Base-by-base conservation (phyloP, 2,797 vertebrate genomes). In the Avahi laniger region DNA sequence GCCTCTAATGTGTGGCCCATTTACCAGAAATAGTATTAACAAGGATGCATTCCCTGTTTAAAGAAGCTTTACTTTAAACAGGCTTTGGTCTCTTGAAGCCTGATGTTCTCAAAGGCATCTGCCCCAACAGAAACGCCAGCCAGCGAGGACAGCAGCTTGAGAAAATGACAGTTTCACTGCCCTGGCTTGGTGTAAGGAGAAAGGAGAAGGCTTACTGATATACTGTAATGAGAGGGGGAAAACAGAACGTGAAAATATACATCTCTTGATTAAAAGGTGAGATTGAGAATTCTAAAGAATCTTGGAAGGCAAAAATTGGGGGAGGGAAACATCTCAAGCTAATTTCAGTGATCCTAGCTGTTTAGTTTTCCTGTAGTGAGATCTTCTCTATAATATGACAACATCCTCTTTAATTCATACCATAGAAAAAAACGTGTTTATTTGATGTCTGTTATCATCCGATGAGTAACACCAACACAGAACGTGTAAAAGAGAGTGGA, bases 1-100 rank as follows among this genome's bases (percentile, higher is more conserved):
- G 46, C n/a, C 80, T 95, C 52, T 94, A 48, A 88, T 67, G 59
- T 17, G 70, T 70, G n/a, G 11, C 4, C 46, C 46, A 41, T 92
- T 87, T 94, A 52, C 75, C 80, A 96, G 52, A 94, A 92, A 94
- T 13, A 95, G 70, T 59, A 80, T 54, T 89, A 88, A 89, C 48
- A 86, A 90, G 43, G 52, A 67, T 73, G 1, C 50, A 85, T 78
- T 92, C 28, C 41, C 46, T 94, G n/a, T 93, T 50, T 84, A 89
- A 95, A 93, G 91, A 84, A 73, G 59, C 2, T 54, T 94, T 46
- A 22, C 50, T 35, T 95, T 83, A 86, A 83, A 83, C 63, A 86
- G 46, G 22, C 80, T 93, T 92, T 13, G 14, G 46, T 73, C 38
- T 76, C 26, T 33, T 73, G 10, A 87, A 84, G 11, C 20, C 38